Evolutionary conservation across 2,113 vertebrate species (phyloP).

Genomic region (Tyrannus savana): DNA sequence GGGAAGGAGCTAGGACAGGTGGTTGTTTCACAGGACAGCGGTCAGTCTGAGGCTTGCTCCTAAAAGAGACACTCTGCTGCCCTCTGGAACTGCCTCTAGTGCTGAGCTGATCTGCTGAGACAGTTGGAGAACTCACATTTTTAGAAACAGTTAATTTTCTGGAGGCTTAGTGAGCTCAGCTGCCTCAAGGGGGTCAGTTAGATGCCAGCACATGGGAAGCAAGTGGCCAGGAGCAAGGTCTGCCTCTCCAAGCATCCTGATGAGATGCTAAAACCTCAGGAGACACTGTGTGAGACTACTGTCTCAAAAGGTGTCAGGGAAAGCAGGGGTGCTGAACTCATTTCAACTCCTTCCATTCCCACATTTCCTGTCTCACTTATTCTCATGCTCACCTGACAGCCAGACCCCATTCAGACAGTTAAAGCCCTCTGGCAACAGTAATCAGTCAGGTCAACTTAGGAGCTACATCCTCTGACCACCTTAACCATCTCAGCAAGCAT

Average conservation of each 20-base stretch:
- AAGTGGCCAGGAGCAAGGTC: background rate
- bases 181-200: background rate
- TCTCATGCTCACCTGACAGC: background rate
- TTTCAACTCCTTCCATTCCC: background rate
- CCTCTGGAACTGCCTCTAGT: background rate
- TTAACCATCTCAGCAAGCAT: background rate
- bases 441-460: background rate
- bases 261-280: background rate
- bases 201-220: background rate
- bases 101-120: background rate
- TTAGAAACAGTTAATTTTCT: background rate
- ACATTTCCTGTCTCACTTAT: background rate
- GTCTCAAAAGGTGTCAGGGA: background rate
- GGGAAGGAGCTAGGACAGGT: background rate
- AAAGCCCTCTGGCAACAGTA: background rate
- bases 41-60: background rate
- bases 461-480: background rate
- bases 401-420: background rate
- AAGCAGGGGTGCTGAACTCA: background rate
- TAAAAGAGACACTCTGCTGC: background rate
- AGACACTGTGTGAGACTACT: background rate
- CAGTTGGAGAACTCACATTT: background rate
- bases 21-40: background rate
- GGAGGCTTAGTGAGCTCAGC: background rate
- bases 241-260: background rate